A percentile compares a stretch with the other conserved stretches of the same genome.
Evolutionary conservation across 2,113 vertebrate species (phyloP).

Genomic region (Nesogale talazaci): DNA sequence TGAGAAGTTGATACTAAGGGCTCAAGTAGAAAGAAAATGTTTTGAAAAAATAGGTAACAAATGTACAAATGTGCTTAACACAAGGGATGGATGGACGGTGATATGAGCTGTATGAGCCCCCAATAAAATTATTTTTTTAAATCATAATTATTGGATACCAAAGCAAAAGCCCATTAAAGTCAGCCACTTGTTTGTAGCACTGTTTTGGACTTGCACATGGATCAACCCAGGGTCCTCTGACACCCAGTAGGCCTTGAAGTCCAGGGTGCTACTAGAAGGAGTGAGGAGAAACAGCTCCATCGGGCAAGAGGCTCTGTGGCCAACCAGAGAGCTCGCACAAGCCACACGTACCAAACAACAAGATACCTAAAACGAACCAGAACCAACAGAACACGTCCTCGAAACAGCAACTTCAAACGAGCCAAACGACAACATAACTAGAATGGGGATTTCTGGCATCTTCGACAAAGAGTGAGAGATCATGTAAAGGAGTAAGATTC

Average conservation of each 20-base stretch:
- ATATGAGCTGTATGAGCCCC: too few relatives aligned
- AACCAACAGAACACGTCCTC: too few relatives aligned
- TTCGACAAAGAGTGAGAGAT: neutral
- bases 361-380: neutral
- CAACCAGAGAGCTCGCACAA: neutral
- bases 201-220: neutral
- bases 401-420: too few relatives aligned
- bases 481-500: neutral
- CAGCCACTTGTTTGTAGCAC: neutral
- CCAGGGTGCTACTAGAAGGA: neutral
- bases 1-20: too few relatives aligned
- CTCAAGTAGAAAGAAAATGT: too few relatives aligned
- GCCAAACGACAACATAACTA: too few relatives aligned
- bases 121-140: too few relatives aligned
- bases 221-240: neutral
- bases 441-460: neutral
- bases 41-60: too few relatives aligned
- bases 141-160: neutral
- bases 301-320: neutral
- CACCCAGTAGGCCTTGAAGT: neutral
- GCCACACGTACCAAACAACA: neutral
- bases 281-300: neutral
- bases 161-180: neutral
- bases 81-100: too few relatives aligned
- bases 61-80: too few relatives aligned